Evolutionary conservation across 2,113 vertebrate species (phyloP), one percentile per base, ranked within the genome.

Genomic region (Riparia riparia): DNA sequence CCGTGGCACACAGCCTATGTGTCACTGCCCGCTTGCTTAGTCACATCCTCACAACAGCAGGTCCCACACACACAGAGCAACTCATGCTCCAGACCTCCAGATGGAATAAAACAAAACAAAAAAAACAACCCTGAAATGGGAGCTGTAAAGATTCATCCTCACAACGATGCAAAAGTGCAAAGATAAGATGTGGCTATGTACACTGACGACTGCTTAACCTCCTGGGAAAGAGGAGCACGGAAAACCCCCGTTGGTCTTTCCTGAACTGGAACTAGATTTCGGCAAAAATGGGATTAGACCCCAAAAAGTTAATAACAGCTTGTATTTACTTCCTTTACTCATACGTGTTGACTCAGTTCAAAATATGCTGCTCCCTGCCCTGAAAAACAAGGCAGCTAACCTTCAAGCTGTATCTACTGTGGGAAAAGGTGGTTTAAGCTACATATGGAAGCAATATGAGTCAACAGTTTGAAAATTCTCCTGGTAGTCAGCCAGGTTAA

Each of bases 401-500:
- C 88, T 90, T 87, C 93, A 88, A 96, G 71, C 58, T 85, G 78
- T 60, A 78, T 87, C 54, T 50, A 54, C 82, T 95, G 90, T 95
- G 97, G 90, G 96, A 92, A 96, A 97, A 84, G 61, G 82, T 78
- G 82, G 82, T 88, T 95, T 94, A 68, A 94, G 71, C 94, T 95
- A 96, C 92, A 95, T 74, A 79, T 93, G 90, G 91, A 95, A 94
- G 87, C 83, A 89, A 80, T 44, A 74, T 96, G 97, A 98, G 92
- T 97, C 97, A 97, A 95, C 71, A 68, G 51, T 93, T 91, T 94
- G 90, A 89, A 97, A 96, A 95, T 86, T 94, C 83, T 96, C 69
- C 82, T 97, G 95, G 96, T 96, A 84, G 87, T 14, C 70, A 96
- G 96, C 96, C 96, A 97, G 95, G 61, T 81, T 96, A 85, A 76